Base-by-base conservation (phyloP, 2,797 vertebrate species). In the Ctenopoma multispine region DNA sequence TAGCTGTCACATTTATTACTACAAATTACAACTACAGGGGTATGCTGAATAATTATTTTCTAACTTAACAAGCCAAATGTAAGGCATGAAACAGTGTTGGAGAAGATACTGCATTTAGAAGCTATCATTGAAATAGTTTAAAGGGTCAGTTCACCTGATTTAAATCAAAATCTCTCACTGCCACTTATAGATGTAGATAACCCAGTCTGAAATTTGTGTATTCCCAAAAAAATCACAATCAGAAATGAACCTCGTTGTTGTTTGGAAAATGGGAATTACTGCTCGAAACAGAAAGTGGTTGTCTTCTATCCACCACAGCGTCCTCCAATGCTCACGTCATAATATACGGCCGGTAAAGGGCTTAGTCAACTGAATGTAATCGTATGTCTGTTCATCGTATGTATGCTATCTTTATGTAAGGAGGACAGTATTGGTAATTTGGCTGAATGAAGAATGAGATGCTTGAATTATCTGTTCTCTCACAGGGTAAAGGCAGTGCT, bases 381-480 rank as follows among this genome's bases (percentile, higher is more conserved):
- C 8, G 10, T 23, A 24, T 24, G n/a, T n/a, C n/a, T n/a, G n/a
- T n/a, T n/a, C n/a, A n/a, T n/a, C n/a, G n/a, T n/a, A n/a, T n/a
- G n/a, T n/a, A n/a, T n/a, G 27, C 50, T 9, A 24, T 11, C 24
- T 18, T 18, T 29, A 1, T 53, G 0, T 4, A 4, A 4, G 50
- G 15, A 53, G 4, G 49, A 17, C 21, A 49, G 47, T 18, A 46
- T 10, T 9, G 54, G 5, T 44, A 2, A 21, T 46, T 53, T 29
- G 13, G n/a, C 15, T 18, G 24, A 54, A 41, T 60, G n/a, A 53
- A 40, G 48, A 24, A 6, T 18, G 36, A 36, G 10, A 34, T 34
- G 12, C 29, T 5, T 56, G 10, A 59, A 44, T 69, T 17, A n/a
- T 55, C 12, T 69, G 13, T 20, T 62, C 9, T 55, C 31, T 53